These are phyloP conservation scores for Hycleus cichorii DNA, from an alignment of 1,140 invertebrate genomes.

Conservation along the genomic window DNA sequence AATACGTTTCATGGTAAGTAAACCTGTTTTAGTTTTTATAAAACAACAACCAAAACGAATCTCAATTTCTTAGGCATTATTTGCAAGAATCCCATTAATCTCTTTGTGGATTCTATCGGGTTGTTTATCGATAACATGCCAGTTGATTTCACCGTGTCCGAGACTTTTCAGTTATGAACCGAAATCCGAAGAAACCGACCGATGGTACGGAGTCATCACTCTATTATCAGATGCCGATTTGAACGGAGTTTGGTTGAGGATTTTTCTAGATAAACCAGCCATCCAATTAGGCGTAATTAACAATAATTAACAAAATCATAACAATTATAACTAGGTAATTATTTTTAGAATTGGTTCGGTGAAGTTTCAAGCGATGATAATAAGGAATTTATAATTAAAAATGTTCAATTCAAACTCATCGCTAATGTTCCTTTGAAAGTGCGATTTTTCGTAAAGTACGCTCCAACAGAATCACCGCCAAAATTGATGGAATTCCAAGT, in stretches of 20 bases:
- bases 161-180: slow-evolving; percentile 30
- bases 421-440: background rate
- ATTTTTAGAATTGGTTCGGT: slow-evolving; percentile 4
- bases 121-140: too few species aligned
- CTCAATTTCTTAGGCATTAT: too few species aligned
- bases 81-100: too few species aligned
- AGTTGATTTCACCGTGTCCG: slow-evolving; percentile 33
- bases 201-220: slow-evolving; percentile 33
- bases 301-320: background rate
- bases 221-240: slow-evolving; percentile 24
- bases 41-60: too few species aligned
- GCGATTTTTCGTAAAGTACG: slow-evolving; percentile 5
- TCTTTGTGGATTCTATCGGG: too few species aligned
- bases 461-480: background rate
- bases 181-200: slow-evolving; percentile 22
- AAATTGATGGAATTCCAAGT: background rate
- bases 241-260: slow-evolving; percentile 33
- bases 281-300: slow-evolving; percentile 37
- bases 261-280: slow-evolving; percentile 29
- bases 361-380: slow-evolving; percentile 7
- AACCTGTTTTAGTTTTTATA: too few species aligned
- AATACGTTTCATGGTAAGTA: too few species aligned
- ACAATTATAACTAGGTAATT: background rate
- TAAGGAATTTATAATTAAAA: slow-evolving; percentile 10
- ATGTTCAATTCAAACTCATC: background rate